Percentiles rank a stretch among this genome's conserved stretches.
Evolutionary conservation across 1,140 invertebrate species (phyloP).

Genomic region (Sycophaga agraensis): DNA sequence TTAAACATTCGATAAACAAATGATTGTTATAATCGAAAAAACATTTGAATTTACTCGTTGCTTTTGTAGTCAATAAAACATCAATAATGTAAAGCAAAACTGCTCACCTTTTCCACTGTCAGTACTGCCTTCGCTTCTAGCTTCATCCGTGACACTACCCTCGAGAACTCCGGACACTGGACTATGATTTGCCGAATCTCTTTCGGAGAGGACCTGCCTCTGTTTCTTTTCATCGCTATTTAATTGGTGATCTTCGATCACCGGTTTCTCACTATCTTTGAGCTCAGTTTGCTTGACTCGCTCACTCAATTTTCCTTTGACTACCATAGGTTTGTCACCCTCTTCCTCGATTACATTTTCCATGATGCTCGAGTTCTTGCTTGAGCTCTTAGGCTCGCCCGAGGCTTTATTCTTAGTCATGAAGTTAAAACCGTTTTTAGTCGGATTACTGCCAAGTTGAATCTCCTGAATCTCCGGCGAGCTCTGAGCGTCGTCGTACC

Average conservation of each 20-base stretch:
- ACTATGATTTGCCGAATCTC: conserved; percentile 63
- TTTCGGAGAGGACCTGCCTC: conserved; percentile 38
- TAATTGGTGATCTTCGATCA: not conserved
- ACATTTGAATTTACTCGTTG: too few relatives aligned
- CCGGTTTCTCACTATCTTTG: conserved; percentile 4
- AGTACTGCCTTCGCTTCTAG: conserved; percentile 54
- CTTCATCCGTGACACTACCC: conserved; percentile 56
- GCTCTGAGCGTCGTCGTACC: conserved; percentile 40
- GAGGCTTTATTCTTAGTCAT: conserved; percentile 28
- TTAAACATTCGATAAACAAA: too few relatives aligned
- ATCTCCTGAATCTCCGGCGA: conserved; percentile 30
- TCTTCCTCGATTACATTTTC: conserved; percentile 17
- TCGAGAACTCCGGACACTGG: conserved; percentile 56
- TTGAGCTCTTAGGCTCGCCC: not conserved
- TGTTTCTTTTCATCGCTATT: conserved; percentile 18
- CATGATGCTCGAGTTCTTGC: not conserved
- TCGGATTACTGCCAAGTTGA: conserved; percentile 41
- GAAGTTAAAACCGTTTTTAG: conserved; percentile 37
- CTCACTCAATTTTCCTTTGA: not conserved
- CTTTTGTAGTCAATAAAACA: too few relatives aligned
- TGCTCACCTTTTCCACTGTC: conserved; percentile 54
- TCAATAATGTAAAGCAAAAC: not conserved
- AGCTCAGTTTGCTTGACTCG: not conserved
- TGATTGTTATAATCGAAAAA: too few relatives aligned
- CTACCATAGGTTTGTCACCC: not conserved